Conservation (phyloP, 2,113 vertebrate species). For the Plectropomus leopardus region DNA sequence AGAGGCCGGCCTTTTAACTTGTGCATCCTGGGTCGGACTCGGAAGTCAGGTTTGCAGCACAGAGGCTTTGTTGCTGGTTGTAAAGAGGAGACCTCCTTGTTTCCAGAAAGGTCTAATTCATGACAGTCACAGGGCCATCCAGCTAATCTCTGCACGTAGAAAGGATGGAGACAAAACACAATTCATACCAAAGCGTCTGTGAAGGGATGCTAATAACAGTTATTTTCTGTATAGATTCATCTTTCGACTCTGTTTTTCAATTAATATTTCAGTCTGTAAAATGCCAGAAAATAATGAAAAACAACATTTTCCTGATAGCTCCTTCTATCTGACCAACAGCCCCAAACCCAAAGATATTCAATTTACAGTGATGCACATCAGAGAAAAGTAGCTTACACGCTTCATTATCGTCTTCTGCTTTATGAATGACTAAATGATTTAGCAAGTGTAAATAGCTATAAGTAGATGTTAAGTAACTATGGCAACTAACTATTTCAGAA, state of each 20-base stretch:
- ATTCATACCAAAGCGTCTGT: not conserved
- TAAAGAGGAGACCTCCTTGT: constrained; percentile 46
- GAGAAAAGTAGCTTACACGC: not conserved
- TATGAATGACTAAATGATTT: not conserved
- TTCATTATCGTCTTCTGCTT: not conserved
- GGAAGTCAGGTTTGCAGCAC: constrained; percentile 18
- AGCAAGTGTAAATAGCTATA: not conserved
- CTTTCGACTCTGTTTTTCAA: not conserved
- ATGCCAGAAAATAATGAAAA: constrained; percentile 1
- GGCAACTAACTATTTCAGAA: not conserved
- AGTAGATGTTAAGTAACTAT: not conserved
- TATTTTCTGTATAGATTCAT: not conserved
- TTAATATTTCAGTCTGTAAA: not conserved
- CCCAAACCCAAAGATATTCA: not conserved
- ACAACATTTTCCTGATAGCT: not conserved
- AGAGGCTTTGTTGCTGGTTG: constrained; percentile 50
- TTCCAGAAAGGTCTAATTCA: constrained; percentile 13
- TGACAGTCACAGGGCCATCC: constrained; percentile 18
- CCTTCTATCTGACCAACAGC: not conserved
- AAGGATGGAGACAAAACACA: constrained; percentile 21
- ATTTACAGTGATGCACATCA: not conserved
- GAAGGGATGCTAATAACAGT: not conserved
- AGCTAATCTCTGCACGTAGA: not conserved
- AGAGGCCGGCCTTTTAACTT: constrained; percentile 49
- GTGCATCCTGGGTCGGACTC: constrained; percentile 41